A percentile compares a stretch with the other conserved stretches of the same genome.
Conservation (phyloP, 2,888 invertebrate species). For the Agonopterix alstromeriana region DNA sequence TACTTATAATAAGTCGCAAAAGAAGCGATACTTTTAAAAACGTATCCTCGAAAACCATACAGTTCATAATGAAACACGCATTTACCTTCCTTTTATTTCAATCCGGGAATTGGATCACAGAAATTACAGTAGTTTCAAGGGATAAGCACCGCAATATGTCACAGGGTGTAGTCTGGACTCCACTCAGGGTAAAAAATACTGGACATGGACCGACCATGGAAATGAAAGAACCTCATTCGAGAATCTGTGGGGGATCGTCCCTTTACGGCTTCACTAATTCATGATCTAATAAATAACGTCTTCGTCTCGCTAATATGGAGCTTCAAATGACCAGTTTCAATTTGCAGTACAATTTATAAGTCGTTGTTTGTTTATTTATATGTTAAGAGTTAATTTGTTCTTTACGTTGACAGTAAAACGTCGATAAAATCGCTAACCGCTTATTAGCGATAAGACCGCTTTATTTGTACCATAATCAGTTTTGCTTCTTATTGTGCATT, state of each 20-base stretch:
- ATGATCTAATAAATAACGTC: slow-evolving; percentile 35
- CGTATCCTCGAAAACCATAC: too few species aligned
- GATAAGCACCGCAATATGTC: slow-evolving; percentile 60
- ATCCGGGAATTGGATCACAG: slow-evolving; percentile 48
- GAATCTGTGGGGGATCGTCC: slow-evolving; percentile 24
- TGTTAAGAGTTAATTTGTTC: too few species aligned
- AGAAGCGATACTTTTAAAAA: too few species aligned
- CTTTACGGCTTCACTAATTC: slow-evolving; percentile 45
- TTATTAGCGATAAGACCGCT: too few species aligned
- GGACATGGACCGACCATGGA: slow-evolving; percentile 19
- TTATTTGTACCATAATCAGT: too few species aligned
- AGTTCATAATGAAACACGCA: slow-evolving; percentile 19
- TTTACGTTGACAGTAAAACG: too few species aligned
- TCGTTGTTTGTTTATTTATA: too few species aligned
- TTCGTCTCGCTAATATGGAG: slow-evolving; percentile 13
- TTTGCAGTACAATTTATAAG: too few species aligned
- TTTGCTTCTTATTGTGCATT: too few species aligned
- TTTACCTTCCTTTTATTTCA: slow-evolving; percentile 40
- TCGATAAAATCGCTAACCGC: too few species aligned
- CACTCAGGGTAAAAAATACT: slow-evolving; percentile 28
- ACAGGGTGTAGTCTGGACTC: slow-evolving; percentile 27
- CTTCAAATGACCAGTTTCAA: too few species aligned
- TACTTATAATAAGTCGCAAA: too few species aligned
- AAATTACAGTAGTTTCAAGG: slow-evolving; percentile 59
- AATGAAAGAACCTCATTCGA: slow-evolving; percentile 30